Evolutionary conservation across 2,113 vertebrate species (phyloP).

Genomic region (Mus pahari): DNA sequence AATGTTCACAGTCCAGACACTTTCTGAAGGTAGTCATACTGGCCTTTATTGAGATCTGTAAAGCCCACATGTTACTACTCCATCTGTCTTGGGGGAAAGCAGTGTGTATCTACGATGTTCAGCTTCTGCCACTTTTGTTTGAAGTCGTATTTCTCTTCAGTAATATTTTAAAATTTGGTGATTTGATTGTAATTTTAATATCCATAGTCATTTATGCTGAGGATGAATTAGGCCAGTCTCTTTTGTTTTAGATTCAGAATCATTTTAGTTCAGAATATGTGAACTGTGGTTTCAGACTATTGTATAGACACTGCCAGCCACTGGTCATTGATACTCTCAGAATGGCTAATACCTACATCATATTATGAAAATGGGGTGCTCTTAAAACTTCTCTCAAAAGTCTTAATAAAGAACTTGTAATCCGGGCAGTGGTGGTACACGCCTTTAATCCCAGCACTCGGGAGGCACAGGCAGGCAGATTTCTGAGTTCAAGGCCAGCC

Average conservation of each 20-base stretch:
- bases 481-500: too few species aligned
- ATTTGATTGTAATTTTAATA: constrained; percentile 8
- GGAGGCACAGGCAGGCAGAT: too few species aligned
- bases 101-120: background rate
- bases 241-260: constrained; percentile 4
- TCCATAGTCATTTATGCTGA: background rate
- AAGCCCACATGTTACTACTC: background rate
- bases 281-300: background rate
- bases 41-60: constrained; percentile 39
- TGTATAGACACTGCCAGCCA: background rate
- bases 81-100: background rate
- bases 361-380: background rate
- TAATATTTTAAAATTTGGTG: background rate
- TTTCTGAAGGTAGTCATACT: constrained; percentile 13
- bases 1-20: constrained; percentile 33
- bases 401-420: background rate
- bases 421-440: too few species aligned
- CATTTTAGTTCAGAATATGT: background rate
- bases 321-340: background rate
- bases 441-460: too few species aligned
- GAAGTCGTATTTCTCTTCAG: constrained; percentile 34
- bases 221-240: background rate
- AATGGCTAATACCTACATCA: background rate
- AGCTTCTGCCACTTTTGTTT: background rate
- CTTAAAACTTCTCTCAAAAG: background rate